Evolutionary conservation across 2,797 vertebrate genomes (phyloP).

Genomic region (Streptopelia turtur): DNA sequence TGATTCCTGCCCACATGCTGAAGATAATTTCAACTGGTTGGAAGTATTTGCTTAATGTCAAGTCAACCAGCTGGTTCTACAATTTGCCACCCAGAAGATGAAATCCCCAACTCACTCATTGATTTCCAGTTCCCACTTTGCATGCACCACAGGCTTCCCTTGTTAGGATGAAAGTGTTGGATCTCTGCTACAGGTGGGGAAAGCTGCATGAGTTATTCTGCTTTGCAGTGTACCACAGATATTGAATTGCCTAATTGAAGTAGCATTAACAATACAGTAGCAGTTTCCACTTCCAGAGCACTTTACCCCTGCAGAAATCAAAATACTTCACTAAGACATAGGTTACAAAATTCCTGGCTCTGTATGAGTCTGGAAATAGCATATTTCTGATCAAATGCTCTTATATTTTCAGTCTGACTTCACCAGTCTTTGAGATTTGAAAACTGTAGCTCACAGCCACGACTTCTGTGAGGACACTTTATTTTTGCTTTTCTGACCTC

Average conservation of each 20-base stretch:
- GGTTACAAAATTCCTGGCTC: background rate
- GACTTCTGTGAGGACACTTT: background rate
- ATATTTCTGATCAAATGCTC: conserved; percentile 6
- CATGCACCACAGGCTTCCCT: background rate
- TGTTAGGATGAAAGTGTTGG: background rate
- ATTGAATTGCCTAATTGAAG: background rate
- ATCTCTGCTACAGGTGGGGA: background rate
- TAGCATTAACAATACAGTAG: background rate
- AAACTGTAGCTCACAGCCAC: background rate
- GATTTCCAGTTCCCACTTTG: background rate
- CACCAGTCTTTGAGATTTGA: background rate
- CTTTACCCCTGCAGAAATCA: background rate
- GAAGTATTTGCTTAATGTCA: background rate
- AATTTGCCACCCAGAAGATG: background rate
- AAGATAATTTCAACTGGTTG: background rate
- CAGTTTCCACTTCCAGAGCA: background rate
- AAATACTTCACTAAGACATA: background rate
- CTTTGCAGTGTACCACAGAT: background rate
- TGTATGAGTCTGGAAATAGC: background rate
- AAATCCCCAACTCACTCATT: background rate
- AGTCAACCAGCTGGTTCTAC: background rate
- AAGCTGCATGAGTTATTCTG: background rate
- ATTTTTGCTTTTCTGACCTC: background rate
- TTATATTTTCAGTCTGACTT: background rate
- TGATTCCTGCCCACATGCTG: background rate